Evolutionary conservation across 2,888 invertebrate species (phyloP), one percentile per base, ranked within the genome.

Genomic region (Melinaea marsaeus): DNA sequence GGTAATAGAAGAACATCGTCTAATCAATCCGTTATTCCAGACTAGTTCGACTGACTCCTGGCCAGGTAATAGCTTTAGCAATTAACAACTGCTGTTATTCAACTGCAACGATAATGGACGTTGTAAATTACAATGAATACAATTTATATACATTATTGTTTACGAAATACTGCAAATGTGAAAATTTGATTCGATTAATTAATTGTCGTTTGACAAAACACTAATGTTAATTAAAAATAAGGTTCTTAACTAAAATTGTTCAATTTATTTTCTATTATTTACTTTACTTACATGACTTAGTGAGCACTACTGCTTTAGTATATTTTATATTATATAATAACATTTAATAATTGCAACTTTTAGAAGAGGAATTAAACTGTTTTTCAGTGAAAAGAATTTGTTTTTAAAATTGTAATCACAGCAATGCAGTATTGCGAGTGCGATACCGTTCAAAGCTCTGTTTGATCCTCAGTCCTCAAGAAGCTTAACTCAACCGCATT

Each of bases 381-480:
- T n/a, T 11, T n/a, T 46, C n/a, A 46, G 11, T n/a, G 46, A 46
- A 46, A 13, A 46, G 46, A 46, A 46, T 9, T 2, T 22, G 22
- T n/a, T 7, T 1, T 46, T 46, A 11, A 46, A 3, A 1, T 46
- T 3, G 11, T n/a, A 46, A 46, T 46, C 46, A 13, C 66, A 66
- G 66, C 54, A 37, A 11, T 46, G 46, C 46, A 46, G 46, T 46
- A 46, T 46, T 46, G 46, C 13, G 57, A 46, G 32, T 47, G 58
- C 45, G 34, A 58, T 45, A 35, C 57, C 57, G 55, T 60, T 60
- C 60, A 60, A 60, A 60, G 54, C 62, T 55, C 46, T 22, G 58
- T 58, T 60, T 60, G 42, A 60, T 60, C 60, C 62, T 54, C 62
- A 62, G 57, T 62, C 1, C 22, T 22, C 22, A 22, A 22, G 22